Evolutionary conservation across 2,113 vertebrate species (phyloP).

Genomic region (Cariama cristata): DNA sequence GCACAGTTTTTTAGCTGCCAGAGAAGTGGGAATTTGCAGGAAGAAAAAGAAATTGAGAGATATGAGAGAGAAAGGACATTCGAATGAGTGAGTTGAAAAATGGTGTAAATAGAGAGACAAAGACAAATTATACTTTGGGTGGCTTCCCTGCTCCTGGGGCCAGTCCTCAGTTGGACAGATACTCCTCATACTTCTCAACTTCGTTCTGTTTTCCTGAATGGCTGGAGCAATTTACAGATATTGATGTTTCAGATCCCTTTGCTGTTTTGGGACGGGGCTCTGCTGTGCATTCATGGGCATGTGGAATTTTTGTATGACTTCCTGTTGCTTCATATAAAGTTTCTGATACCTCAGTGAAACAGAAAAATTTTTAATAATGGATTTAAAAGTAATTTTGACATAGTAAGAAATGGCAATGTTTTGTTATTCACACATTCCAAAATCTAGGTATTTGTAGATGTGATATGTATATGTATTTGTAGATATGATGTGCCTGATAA

Average conservation of each 20-base stretch:
- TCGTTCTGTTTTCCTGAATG: neutral
- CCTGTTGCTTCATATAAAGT: neutral
- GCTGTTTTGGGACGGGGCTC: neutral
- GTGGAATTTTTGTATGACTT: neutral
- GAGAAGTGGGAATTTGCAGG: neutral
- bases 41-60: neutral
- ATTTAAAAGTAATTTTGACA: neutral
- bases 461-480: neutral
- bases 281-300: fast-evolving
- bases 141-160: neutral
- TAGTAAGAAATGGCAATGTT: neutral
- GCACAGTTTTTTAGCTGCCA: neutral
- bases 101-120: neutral
- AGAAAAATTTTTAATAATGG: neutral
- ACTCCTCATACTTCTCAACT: neutral
- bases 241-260: neutral
- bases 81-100: neutral
- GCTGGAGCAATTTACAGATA: neutral
- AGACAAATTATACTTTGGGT: neutral
- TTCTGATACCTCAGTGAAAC: neutral
- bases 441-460: neutral
- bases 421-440: neutral
- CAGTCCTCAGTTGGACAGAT: neutral
- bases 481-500: neutral
- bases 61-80: neutral